These are phyloP conservation scores for Diplodus puntazzo DNA, from an alignment of 2,797 vertebrate genomes.

Conservation along the genomic window DNA sequence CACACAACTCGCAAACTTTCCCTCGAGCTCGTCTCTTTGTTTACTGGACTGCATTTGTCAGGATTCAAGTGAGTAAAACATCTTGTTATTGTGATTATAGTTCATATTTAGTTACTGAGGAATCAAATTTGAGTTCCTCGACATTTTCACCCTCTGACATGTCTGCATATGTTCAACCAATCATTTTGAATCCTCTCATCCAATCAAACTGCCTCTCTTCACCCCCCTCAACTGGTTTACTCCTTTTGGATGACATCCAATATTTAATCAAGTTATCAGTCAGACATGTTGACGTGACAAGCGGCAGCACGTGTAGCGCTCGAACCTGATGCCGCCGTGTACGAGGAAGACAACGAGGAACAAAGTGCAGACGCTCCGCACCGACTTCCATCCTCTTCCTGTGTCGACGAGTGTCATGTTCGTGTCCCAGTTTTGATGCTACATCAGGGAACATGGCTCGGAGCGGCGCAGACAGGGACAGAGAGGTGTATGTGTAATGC, in stretches of 20 bases:
- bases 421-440: conserved; percentile 76
- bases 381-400: conserved; percentile 21
- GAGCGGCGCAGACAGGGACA: conserved; percentile 66
- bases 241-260: conserved; percentile 2
- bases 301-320: not conserved
- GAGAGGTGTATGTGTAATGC: conserved; percentile 80
- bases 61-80: too few species aligned
- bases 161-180: too few species aligned
- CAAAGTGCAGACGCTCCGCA: not conserved
- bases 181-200: not conserved
- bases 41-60: too few species aligned
- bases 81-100: too few species aligned
- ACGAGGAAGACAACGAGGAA: not conserved
- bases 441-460: conserved; percentile 68
- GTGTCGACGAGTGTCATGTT: conserved; percentile 44
- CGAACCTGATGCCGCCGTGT: not conserved
- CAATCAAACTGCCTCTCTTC: not conserved
- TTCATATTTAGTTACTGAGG: too few species aligned
- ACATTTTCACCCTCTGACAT: too few species aligned
- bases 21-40: too few species aligned
- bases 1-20: too few species aligned
- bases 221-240: not conserved
- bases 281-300: not conserved
- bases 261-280: not conserved
- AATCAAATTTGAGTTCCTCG: too few species aligned